Conservation (phyloP, 2,888 invertebrate species). For the Leucophenga montana region DNA sequence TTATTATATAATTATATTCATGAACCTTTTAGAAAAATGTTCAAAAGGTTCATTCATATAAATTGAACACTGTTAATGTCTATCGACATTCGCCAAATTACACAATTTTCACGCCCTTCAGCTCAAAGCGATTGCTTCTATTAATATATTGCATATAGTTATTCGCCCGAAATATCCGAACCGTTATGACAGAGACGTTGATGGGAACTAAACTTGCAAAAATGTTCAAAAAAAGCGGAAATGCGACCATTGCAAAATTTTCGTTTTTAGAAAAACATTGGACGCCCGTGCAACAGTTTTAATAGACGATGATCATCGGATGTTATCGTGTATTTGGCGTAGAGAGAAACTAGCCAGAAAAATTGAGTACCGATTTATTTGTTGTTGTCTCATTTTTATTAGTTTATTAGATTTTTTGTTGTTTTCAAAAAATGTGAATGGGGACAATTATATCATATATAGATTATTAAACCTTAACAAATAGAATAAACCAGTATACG, state of each 20-base stretch:
- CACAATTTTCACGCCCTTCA: neutral
- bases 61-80: neutral
- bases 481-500: too few species aligned
- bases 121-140: neutral
- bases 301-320: too few species aligned
- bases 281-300: too few species aligned
- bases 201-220: conserved; percentile 32
- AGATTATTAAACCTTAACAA: too few species aligned
- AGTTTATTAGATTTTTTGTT: too few species aligned
- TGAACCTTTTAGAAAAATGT: neutral
- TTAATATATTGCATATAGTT: neutral
- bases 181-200: conserved; percentile 34
- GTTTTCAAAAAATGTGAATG: too few species aligned
- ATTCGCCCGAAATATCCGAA: conserved; percentile 8
- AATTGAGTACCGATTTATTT: too few species aligned
- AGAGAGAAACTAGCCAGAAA: too few species aligned
- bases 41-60: neutral
- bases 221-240: conserved; percentile 32
- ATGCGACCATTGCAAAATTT: conserved; percentile 23
- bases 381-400: too few species aligned
- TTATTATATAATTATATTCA: neutral
- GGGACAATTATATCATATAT: too few species aligned
- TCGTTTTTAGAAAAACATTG: too few species aligned
- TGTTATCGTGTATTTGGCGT: too few species aligned
- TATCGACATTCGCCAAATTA: neutral